Conservation (phyloP, 2,888 invertebrate species). For the Spatulosminthurus flaviceps region DNA sequence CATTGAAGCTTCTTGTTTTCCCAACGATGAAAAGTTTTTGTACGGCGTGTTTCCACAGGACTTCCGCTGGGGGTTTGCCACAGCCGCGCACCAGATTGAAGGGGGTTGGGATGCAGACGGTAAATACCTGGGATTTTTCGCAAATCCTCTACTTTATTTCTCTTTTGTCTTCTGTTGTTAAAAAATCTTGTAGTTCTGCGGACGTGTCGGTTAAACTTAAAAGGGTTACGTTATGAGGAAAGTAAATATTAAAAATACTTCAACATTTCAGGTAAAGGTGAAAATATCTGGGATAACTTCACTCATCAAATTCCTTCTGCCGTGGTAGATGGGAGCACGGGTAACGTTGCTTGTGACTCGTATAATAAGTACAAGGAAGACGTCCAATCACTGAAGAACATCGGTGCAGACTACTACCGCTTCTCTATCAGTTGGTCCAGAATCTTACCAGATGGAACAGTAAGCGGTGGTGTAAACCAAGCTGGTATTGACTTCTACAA, state of each 20-base stretch:
- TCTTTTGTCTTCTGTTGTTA: too few species aligned
- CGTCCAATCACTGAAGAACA: constrained; percentile 66
- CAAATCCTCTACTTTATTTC: too few species aligned
- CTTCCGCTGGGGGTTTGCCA: constrained; percentile 31
- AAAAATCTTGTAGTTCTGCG: too few species aligned
- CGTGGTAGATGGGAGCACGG: constrained; percentile 64
- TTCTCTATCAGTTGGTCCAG: constrained; percentile 68
- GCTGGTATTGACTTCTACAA: constrained; percentile 56
- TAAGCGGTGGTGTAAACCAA: constrained; percentile 47
- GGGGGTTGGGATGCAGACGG: constrained; percentile 44
- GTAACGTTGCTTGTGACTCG: constrained; percentile 67
- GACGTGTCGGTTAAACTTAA: too few species aligned
- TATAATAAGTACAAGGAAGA: constrained; percentile 67
- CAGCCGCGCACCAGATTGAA: constrained; percentile 43
- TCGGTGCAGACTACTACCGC: constrained; percentile 65
- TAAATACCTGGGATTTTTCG: too few species aligned
- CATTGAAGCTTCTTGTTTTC: neutral
- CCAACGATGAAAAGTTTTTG: neutral
- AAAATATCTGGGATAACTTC: constrained; percentile 70
- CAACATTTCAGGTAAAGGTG: constrained; percentile 72
- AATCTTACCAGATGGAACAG: constrained; percentile 66
- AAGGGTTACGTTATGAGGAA: too few species aligned
- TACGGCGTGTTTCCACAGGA: constrained; percentile 1
- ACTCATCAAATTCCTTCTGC: constrained; percentile 55
- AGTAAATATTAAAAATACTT: too few species aligned